A percentile compares a stretch with the other conserved stretches of the same genome.
Conservation (phyloP, 2,113 vertebrate genomes). For the Rhabdomys dilectus region DNA sequence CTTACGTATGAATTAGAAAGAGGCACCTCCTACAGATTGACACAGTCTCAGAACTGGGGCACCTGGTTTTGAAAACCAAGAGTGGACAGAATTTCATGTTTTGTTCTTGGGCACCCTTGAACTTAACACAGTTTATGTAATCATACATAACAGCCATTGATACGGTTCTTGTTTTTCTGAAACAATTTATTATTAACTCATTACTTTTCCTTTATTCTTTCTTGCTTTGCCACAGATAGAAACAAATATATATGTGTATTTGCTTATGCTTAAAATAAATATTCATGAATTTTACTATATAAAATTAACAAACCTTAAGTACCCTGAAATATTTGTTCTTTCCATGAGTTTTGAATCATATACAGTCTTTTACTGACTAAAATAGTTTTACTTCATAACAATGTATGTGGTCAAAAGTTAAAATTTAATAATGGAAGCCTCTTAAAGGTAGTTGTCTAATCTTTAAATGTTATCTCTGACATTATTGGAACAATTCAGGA, state of each 20-base stretch:
- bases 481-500: not conserved
- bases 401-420: not conserved
- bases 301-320: slow-evolving; percentile 31
- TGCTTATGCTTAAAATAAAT: slow-evolving; percentile 43
- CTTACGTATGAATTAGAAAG: not conserved
- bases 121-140: not conserved
- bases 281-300: not conserved
- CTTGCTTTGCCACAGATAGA: not conserved
- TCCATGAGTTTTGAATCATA: not conserved
- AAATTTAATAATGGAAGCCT: not conserved
- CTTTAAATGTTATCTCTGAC: not conserved
- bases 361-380: slow-evolving; percentile 13
- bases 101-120: not conserved
- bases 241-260: slow-evolving; percentile 26
- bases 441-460: not conserved
- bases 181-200: not conserved
- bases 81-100: not conserved
- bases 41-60: not conserved
- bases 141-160: not conserved
- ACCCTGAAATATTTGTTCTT: not conserved
- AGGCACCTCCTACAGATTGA: not conserved
- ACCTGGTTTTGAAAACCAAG: slow-evolving; percentile 10
- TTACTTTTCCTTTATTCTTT: slow-evolving; percentile 30
- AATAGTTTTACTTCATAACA: slow-evolving; percentile 7
- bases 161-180: slow-evolving; percentile 4